Evolutionary conservation across 92 coral and sea anemone species (phyloP).

Genomic region (Galaxea fascicularis): DNA sequence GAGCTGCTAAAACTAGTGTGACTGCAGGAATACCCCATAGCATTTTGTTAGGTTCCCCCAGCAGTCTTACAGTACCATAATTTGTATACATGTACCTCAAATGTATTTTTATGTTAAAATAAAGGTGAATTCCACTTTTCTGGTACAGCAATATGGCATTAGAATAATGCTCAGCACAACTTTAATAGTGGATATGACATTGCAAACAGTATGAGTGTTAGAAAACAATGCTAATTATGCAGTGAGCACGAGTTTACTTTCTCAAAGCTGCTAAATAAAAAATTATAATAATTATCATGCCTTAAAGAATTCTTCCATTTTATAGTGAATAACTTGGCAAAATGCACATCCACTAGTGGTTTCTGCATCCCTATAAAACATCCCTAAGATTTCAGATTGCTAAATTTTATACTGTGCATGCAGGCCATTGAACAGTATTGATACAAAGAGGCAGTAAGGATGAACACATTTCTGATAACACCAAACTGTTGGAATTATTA

Average conservation of each 20-base stretch:
- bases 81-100: conserved; percentile 4
- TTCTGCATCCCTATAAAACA: not conserved
- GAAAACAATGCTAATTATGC: not conserved
- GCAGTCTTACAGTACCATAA: not conserved
- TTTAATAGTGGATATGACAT: not conserved
- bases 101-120: conserved; percentile 1
- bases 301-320: conserved; percentile 4
- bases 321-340: conserved; percentile 2
- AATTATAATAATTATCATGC: not conserved
- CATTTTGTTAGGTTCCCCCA: conserved; percentile 6
- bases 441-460: conserved; percentile 20
- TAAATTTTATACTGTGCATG: too few species aligned
- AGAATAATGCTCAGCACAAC: not conserved
- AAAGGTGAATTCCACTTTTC: conserved; percentile 4
- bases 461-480: conserved; percentile 40
- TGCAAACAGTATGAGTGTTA: not conserved
- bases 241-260: not conserved
- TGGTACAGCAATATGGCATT: conserved; percentile 3
- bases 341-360: conserved; percentile 12
- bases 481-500: conserved; percentile 34
- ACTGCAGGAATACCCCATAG: not conserved
- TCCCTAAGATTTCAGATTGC: too few species aligned
- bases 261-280: not conserved
- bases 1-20: conserved; percentile 10
- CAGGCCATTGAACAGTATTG: too few species aligned